Evolutionary conservation across 2,113 vertebrate genomes (phyloP), one percentile per base, ranked within the genome.

Genomic region (Mastomys natalensis): DNA sequence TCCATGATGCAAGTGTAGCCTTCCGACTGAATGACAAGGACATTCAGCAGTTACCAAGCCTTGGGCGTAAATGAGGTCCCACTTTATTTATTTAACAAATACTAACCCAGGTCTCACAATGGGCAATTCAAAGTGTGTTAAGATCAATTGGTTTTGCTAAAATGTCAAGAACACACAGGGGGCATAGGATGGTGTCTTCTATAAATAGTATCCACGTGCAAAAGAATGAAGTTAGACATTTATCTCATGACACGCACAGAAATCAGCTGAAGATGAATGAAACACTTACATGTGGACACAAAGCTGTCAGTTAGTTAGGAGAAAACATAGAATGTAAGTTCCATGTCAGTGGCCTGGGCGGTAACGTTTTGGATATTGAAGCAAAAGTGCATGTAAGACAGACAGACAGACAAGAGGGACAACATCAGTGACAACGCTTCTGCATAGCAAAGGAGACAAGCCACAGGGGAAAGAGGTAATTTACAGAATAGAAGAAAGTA

Each of bases 51-150:
- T 87, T 64, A 34, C 51, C 53, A 88, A 72, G 87, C 68, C 81
- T 64, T 80, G 43, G 53, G 17, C 68, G 53, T 74, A 74, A 84
- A 60, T 91, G 53, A 97, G 73, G 80, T 90, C 90, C 95, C 12
- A 48, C 24, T 87, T 77, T 89, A 93, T 89, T 96, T 94, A 96
- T 93, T 94, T 94, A 45, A 87, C 92, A 96, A 93, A 97, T 86
- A 85, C 51, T 95, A 80, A 85, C 64, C 74, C 43, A 89, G 17
- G 13, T 55, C 43, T 94, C 86, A 29, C 80, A 89, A 86, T 34
- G 74, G 89, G 40, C 72, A 92, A 40, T 96, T 89, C 88, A 64
- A 85, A 89, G 60, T 93, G 29, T 62, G 45, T 89, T 73, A 89
- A 48, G 74, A 87, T 48, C 45, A 93, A 78, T 6, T 55, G 37